Evolutionary conservation across 1,140 invertebrate genomes (phyloP).

Genomic region (Pogonomyrmex californicus): DNA sequence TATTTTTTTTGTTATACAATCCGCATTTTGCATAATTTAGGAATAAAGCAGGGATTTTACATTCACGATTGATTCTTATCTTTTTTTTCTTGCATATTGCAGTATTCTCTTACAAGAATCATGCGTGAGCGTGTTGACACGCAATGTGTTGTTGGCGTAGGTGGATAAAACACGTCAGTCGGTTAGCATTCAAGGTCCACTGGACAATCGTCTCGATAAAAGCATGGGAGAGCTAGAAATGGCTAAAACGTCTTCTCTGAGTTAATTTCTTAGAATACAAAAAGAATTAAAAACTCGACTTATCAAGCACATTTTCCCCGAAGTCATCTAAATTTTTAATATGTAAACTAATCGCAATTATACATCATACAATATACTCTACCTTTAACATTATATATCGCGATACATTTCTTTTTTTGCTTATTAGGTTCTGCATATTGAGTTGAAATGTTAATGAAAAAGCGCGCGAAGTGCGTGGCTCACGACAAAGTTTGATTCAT

Average conservation of each 20-base stretch:
- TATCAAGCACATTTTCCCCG: neutral
- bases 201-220: conserved; percentile 45
- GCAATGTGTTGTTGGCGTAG: conserved; percentile 49
- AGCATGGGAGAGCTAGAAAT: conserved; percentile 23
- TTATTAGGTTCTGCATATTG: neutral
- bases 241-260: neutral
- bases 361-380: neutral
- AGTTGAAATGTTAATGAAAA: neutral
- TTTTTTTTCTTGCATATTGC: conserved; percentile 44
- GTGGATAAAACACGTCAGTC: conserved; percentile 65
- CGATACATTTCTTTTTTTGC: neutral
- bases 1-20: conserved; percentile 7
- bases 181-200: conserved; percentile 66
- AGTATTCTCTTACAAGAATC: conserved; percentile 60
- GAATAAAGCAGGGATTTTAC: conserved; percentile 24
- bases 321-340: neutral
- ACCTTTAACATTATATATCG: neutral
- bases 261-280: neutral
- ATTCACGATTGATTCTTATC: conserved; percentile 29
- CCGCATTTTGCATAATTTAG: neutral
- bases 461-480: neutral
- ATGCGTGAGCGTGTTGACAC: conserved; percentile 55
- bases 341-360: neutral
- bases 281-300: neutral
- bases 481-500: conserved; percentile 49